Percentiles rank a stretch among this genome's conserved stretches.
These are phyloP conservation scores for Mythimna albipuncta DNA, from an alignment of 2,888 invertebrate genomes.

Conservation along the genomic window DNA sequence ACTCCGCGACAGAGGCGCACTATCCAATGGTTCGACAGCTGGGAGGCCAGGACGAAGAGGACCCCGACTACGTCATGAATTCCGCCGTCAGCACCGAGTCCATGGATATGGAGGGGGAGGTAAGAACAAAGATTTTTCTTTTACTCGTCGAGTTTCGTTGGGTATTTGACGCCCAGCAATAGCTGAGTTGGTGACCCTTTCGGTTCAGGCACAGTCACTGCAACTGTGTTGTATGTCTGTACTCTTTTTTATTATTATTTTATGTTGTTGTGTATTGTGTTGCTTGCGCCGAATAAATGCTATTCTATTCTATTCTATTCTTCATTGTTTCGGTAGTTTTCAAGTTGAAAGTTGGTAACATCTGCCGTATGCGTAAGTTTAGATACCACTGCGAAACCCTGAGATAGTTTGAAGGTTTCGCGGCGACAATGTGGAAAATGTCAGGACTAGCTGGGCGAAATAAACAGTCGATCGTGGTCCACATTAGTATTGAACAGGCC, in stretches of 20 bases:
- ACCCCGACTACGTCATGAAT: constrained; percentile 81
- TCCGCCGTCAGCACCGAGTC: constrained; percentile 91
- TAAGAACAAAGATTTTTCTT: constrained; percentile 59
- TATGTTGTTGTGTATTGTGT: too few relatives aligned
- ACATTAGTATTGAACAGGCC: too few relatives aligned
- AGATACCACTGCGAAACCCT: not conserved
- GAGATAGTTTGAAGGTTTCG: not conserved
- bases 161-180: too few relatives aligned
- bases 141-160: not conserved
- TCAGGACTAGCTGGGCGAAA: not conserved
- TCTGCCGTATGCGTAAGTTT: not conserved
- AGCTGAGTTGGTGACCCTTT: too few relatives aligned
- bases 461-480: too few relatives aligned
- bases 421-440: not conserved
- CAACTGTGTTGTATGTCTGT: too few relatives aligned
- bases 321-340: not conserved
- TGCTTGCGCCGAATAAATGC: too few relatives aligned
- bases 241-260: too few relatives aligned
- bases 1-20: constrained; percentile 38
- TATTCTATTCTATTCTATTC: too few relatives aligned
- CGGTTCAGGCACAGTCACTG: too few relatives aligned
- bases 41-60: constrained; percentile 72
- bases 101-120: constrained; percentile 93
- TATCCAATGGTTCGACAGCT: constrained; percentile 81
- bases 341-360: not conserved